These are phyloP conservation scores for Myrmecophaga tridactyla DNA, from an alignment of 2,113 vertebrate species.

Conservation along the genomic window DNA sequence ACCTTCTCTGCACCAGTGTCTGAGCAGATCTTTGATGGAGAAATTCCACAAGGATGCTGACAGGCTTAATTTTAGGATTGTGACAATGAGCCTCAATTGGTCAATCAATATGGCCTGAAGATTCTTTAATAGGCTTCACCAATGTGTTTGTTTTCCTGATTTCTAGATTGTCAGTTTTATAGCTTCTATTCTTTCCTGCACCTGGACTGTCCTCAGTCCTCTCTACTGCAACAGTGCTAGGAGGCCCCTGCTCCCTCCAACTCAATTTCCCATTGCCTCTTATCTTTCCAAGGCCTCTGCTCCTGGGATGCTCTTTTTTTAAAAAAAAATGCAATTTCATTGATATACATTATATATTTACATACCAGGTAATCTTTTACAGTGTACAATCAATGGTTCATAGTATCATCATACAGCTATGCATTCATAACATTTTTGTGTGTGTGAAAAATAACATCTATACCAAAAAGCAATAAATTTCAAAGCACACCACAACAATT, in stretches of 20 bases:
- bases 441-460: no score
- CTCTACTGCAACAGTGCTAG: accelerated
- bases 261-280: not conserved
- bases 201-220: not conserved
- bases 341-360: no score
- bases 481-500: no score
- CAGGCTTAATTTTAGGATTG: not conserved
- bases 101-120: not conserved
- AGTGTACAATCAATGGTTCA: no score
- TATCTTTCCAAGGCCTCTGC: not conserved
- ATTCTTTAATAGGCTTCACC: accelerated
- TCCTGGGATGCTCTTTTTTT: no score
- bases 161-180: not conserved
- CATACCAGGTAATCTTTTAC: no score
- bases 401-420: no score
- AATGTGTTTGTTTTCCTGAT: not conserved
- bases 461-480: no score
- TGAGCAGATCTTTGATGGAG: not conserved
- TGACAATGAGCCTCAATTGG: not conserved
- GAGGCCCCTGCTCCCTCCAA: not conserved
- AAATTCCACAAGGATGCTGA: no score
- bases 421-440: no score
- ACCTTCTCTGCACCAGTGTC: accelerated
- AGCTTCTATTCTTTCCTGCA: not conserved
- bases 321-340: no score